Evolutionary conservation across 1,140 invertebrate genomes (phyloP).

Genomic region (Dendroctonus valens): DNA sequence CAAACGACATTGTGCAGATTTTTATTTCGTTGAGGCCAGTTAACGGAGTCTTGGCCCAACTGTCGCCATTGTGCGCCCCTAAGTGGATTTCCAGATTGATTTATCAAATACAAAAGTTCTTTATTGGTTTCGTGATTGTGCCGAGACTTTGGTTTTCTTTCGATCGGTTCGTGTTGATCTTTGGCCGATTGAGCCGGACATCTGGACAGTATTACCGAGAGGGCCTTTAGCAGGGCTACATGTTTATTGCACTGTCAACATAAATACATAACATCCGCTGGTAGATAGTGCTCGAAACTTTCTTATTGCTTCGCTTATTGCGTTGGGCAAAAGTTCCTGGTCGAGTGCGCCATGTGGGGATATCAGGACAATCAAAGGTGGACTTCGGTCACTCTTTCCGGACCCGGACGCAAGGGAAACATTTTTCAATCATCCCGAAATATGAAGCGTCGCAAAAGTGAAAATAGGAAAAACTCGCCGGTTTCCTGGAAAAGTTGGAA

Average conservation of each 20-base stretch:
- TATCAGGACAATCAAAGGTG: conserved; percentile 6
- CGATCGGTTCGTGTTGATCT: conserved; percentile 11
- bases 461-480: conserved; percentile 6
- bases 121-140: conserved; percentile 44
- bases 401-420: conserved; percentile 2
- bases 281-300: conserved; percentile 1
- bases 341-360: background rate
- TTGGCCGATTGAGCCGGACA: background rate
- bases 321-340: background rate
- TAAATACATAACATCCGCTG: too few relatives aligned
- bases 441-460: conserved; percentile 3
- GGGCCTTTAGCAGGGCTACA: background rate
- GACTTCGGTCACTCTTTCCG: background rate
- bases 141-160: conserved; percentile 23
- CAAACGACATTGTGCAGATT: conserved; percentile 23
- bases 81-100: conserved; percentile 43
- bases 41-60: conserved; percentile 28
- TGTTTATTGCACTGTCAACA: too few relatives aligned
- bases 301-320: conserved; percentile 10
- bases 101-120: conserved; percentile 48
- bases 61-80: conserved; percentile 34
- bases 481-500: conserved; percentile 3
- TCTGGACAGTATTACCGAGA: background rate
- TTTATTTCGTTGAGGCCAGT: conserved; percentile 16
- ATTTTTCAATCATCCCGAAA: conserved; percentile 16